Evolutionary conservation across 2,888 invertebrate species (phyloP).

Genomic region (Cataglyphis albicans): DNA sequence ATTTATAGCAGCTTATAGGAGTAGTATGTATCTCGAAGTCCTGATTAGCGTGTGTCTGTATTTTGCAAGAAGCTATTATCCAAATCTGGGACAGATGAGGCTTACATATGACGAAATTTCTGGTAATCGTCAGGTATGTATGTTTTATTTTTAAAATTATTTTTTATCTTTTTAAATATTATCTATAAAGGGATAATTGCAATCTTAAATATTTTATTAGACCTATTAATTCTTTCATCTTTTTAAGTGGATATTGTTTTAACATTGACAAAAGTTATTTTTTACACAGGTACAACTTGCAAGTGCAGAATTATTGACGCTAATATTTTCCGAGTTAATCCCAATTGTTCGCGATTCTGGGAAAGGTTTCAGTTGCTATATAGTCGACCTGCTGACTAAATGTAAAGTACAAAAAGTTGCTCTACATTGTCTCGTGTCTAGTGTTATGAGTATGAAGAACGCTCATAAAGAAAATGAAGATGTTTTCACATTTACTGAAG

Average conservation of each 20-base stretch:
- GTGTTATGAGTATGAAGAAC: conserved; percentile 89
- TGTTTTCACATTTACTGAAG: conserved; percentile 90
- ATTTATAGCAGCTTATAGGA: conserved; percentile 90
- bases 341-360: conserved; percentile 92
- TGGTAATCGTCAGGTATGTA: conserved; percentile 89
- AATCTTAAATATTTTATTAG: not conserved
- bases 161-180: not conserved
- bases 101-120: conserved; percentile 90
- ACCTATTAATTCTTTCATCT: not conserved
- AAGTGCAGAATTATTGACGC: conserved; percentile 91
- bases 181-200: not conserved
- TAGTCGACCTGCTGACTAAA: conserved; percentile 90
- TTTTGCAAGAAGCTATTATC: conserved; percentile 93
- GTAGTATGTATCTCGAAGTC: conserved; percentile 93
- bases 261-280: conserved; percentile 12
- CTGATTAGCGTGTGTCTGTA: conserved; percentile 92
- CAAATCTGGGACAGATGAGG: conserved; percentile 90
- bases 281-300: conserved; percentile 90
- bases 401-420: conserved; percentile 95
- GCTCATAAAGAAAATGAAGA: conserved; percentile 85
- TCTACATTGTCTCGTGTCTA: conserved; percentile 92
- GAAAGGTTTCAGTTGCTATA: conserved; percentile 92
- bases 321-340: conserved; percentile 91
- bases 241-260: not conserved
- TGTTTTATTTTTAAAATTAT: not conserved